These are phyloP conservation scores for Berghia stephanieae DNA, from an alignment of 1,140 invertebrate genomes.

Conservation along the genomic window DNA sequence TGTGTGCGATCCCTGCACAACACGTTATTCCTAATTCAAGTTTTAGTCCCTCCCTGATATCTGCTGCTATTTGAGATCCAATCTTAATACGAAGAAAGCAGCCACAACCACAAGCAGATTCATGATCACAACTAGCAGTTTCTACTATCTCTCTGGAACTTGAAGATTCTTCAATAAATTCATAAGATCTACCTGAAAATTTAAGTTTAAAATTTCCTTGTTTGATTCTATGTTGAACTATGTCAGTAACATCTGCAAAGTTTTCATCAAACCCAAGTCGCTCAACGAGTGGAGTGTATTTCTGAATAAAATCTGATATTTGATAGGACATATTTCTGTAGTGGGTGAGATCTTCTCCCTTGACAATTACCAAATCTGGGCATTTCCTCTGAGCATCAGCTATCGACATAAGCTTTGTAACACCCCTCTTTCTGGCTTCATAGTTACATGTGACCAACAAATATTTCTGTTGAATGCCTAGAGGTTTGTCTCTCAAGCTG, in stretches of 20 bases:
- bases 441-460: constrained; percentile 58
- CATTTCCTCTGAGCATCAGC: constrained; percentile 55
- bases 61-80: constrained; percentile 55
- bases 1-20: constrained; percentile 84
- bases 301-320: constrained; percentile 56
- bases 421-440: constrained; percentile 45
- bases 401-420: constrained; percentile 51
- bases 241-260: constrained; percentile 51
- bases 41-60: constrained; percentile 47
- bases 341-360: constrained; percentile 55
- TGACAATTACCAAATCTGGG: constrained; percentile 52
- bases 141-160: background rate
- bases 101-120: constrained; percentile 52
- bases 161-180: background rate
- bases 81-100: constrained; percentile 40
- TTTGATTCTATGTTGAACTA: constrained; percentile 44
- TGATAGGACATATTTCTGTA: constrained; percentile 59
- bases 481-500: constrained; percentile 47
- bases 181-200: background rate
- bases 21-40: constrained; percentile 75
- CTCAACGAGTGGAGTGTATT: constrained; percentile 52
- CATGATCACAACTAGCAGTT: no score
- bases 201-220: background rate
- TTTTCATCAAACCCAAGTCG: constrained; percentile 61
- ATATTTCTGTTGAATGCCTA: constrained; percentile 61